Percentiles rank a stretch among this genome's conserved stretches.
These are phyloP conservation scores for Parnassius smintheus DNA, from an alignment of 2,888 invertebrate genomes.

Conservation along the genomic window DNA sequence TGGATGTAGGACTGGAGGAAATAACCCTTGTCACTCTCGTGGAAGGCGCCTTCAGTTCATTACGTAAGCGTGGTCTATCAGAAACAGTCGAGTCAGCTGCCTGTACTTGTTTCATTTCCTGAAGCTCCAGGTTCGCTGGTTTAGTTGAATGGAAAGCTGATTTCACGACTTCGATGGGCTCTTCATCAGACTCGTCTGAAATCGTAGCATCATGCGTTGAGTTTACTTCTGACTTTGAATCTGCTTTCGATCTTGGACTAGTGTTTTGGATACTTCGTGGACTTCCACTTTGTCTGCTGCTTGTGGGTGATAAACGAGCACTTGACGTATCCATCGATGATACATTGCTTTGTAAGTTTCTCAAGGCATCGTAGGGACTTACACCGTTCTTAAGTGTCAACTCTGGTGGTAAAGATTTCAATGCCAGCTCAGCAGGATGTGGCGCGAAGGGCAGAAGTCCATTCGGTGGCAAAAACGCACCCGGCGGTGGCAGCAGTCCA, in stretches of 20 bases:
- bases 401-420: conserved; percentile 73
- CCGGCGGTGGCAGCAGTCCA: conserved; percentile 80
- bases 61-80: conserved; percentile 66
- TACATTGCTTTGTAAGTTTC: conserved; percentile 68
- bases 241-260: conserved; percentile 75
- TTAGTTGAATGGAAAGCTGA: conserved; percentile 87
- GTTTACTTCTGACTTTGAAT: conserved; percentile 82
- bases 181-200: conserved; percentile 85
- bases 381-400: conserved; percentile 78
- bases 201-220: conserved; percentile 83
- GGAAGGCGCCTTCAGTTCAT: conserved; percentile 83
- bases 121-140: conserved; percentile 80
- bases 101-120: conserved; percentile 77
- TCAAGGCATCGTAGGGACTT: conserved; percentile 80
- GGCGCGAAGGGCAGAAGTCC: conserved; percentile 78
- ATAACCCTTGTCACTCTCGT: conserved; percentile 71
- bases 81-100: conserved; percentile 83
- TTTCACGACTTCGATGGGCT: conserved; percentile 88
- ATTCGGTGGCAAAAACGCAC: conserved; percentile 79
- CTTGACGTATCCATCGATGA: conserved; percentile 74
- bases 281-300: conserved; percentile 79
- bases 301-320: conserved; percentile 77
- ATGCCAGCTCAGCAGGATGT: conserved; percentile 75
- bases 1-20: conserved; percentile 76
- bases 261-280: conserved; percentile 69